Evolutionary conservation across 2,888 invertebrate species (phyloP), one percentile per base, ranked within the genome.

Genomic region (Cryptocheilus praepositus): DNA sequence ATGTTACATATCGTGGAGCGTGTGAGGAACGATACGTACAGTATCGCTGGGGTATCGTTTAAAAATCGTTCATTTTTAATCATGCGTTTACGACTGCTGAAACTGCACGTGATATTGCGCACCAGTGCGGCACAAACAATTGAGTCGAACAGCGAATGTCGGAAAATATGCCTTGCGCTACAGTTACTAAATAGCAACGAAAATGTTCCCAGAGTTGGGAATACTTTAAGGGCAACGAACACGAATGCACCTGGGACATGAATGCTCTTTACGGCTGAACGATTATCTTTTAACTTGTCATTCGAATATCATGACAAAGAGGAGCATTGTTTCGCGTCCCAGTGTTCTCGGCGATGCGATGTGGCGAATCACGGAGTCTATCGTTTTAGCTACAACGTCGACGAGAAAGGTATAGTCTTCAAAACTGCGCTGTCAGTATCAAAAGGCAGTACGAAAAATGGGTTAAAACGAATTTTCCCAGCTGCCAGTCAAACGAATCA

Each of bases 311-410:
- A 13, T 22, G 13, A 21, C n/a, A 53, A 7, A 22, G 13, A 19
- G 52, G 22, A n/a, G 19, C 22, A 22, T 15, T 52, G 21, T 22
- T 7, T 5, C 22, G 7, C 7, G 5, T 25, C n/a, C 4, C 15
- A 53, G 45, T 21, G 25, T 44, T 28, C 15, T 15, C 49, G 21
- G 45, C 58, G 64, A 36, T 5, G 15, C 57, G 53, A 5, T 18
- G 16, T 36, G 51, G 45, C 51, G 46, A 36, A 67, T 64, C 43
- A 21, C 3, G 44, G 18, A 45, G 64, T 64, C 64, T 52, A 67
- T 64, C 58, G 64, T 58, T 67, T 62, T 19, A 58, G 64, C 64
- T 63, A 2, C 25, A 25, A 25, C 25, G 25, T 25, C 25, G 3
- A 5, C 25, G 25, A 25, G 25, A 3, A 5, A 25, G 25, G 5